Evolutionary conservation across 2,888 invertebrate genomes (phyloP).

Genomic region (Trichopria drosophilae): DNA sequence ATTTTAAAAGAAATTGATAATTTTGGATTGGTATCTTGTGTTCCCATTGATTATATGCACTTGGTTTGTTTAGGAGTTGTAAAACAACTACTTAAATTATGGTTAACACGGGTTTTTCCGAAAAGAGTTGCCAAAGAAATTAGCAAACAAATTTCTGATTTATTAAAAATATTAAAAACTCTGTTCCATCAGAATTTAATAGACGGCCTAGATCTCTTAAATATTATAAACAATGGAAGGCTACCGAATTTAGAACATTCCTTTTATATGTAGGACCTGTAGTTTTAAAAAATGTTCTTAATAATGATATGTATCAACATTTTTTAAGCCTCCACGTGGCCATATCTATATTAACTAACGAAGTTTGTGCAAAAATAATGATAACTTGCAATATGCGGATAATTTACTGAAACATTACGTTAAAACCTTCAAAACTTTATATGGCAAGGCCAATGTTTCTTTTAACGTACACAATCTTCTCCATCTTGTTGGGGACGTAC

Average conservation of each 20-base stretch:
- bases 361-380: slow-evolving; percentile 6
- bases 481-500: slow-evolving; percentile 4
- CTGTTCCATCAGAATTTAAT: slow-evolving; percentile 8
- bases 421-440: slow-evolving; percentile 34
- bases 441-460: slow-evolving; percentile 37
- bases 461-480: slow-evolving; percentile 44
- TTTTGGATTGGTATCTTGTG: slow-evolving; percentile 27
- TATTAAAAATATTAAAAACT: slow-evolving; percentile 1
- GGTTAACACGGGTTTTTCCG: slow-evolving; percentile 22
- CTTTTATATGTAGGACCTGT: slow-evolving; percentile 36
- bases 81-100: slow-evolving; percentile 29
- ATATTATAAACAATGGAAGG: slow-evolving; percentile 25
- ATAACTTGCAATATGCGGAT: slow-evolving; percentile 6
- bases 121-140: too few relatives aligned
- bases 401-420: slow-evolving; percentile 36
- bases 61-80: slow-evolving; percentile 29
- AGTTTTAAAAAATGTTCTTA: slow-evolving; percentile 27
- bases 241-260: slow-evolving; percentile 34
- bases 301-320: slow-evolving; percentile 22
- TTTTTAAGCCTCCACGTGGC: slow-evolving; percentile 35
- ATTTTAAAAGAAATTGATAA: slow-evolving; percentile 26
- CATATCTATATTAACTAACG: slow-evolving; percentile 23
- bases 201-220: slow-evolving; percentile 5
- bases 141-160: not conserved
- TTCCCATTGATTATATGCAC: slow-evolving; percentile 35